These are phyloP conservation scores for Telmatherina bonti DNA, from an alignment of 2,797 vertebrate species.

Conservation along the genomic window DNA sequence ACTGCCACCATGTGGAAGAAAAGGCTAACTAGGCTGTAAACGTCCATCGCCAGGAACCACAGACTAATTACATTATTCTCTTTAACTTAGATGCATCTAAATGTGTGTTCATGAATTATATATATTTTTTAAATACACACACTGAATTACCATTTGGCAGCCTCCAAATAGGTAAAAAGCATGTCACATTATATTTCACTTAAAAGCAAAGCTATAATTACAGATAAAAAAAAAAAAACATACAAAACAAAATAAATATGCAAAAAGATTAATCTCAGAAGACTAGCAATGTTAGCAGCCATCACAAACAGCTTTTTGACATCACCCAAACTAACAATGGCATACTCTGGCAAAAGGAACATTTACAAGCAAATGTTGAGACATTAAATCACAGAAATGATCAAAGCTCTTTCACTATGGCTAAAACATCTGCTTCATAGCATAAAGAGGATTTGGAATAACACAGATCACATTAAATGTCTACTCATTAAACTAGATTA, in stretches of 20 bases:
- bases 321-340: neutral
- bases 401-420: constrained; percentile 5
- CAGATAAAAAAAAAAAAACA: neutral
- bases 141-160: neutral
- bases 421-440: neutral
- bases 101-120: neutral
- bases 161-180: neutral
- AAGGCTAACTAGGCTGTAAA: neutral
- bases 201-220: neutral
- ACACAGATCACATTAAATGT: constrained; percentile 6
- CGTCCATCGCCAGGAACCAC: neutral
- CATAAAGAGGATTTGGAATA: constrained; percentile 22
- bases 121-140: neutral
- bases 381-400: neutral
- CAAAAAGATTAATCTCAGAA: neutral
- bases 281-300: neutral
- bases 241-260: neutral
- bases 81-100: constrained; percentile 1
- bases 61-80: neutral
- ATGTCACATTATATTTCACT: neutral
- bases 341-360: constrained; percentile 9
- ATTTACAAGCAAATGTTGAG: neutral
- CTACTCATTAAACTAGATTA: constrained; percentile 32
- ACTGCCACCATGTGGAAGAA: constrained; percentile 78
- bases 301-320: neutral